A percentile compares a stretch with the other conserved stretches of the same genome.
Conservation (phyloP, 2,888 invertebrate species). For the Dyspetes luteomarginatus region DNA sequence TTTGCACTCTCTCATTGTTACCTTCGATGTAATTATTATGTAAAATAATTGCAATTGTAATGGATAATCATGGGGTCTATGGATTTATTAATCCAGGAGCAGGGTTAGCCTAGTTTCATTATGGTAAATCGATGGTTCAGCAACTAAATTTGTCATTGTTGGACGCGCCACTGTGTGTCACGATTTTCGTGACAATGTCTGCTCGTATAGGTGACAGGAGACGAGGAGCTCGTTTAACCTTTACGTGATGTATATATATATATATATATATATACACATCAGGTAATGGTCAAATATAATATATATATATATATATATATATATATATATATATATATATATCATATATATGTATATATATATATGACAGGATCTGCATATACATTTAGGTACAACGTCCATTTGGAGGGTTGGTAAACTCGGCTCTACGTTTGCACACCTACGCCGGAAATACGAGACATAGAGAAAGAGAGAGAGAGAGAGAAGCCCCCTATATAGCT, state of each 20-base stretch:
- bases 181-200: conserved; percentile 44
- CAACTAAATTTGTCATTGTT: conserved; percentile 67
- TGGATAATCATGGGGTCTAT: conserved; percentile 67
- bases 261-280: background rate
- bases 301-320: conserved; percentile 34
- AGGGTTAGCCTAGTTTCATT: conserved; percentile 62
- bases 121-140: conserved; percentile 66
- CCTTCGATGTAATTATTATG: conserved; percentile 56
- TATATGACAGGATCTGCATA: no score
- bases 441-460: conserved; percentile 3
- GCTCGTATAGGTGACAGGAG: background rate
- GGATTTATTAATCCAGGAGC: conserved; percentile 76
- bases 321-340: conserved; percentile 7
- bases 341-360: background rate
- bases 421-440: background rate
- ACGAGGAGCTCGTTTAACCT: conserved; percentile 4
- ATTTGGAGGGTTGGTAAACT: no score
- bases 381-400: no score
- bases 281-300: conserved; percentile 5
- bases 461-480: no score
- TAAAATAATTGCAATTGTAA: conserved; percentile 71
- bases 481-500: no score
- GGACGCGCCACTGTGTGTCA: background rate
- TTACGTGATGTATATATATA: background rate
- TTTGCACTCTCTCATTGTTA: background rate